Evolutionary conservation across 1,140 invertebrate species (phyloP), one percentile per base, ranked within the genome.

Genomic region (Epicauta chinensis): DNA sequence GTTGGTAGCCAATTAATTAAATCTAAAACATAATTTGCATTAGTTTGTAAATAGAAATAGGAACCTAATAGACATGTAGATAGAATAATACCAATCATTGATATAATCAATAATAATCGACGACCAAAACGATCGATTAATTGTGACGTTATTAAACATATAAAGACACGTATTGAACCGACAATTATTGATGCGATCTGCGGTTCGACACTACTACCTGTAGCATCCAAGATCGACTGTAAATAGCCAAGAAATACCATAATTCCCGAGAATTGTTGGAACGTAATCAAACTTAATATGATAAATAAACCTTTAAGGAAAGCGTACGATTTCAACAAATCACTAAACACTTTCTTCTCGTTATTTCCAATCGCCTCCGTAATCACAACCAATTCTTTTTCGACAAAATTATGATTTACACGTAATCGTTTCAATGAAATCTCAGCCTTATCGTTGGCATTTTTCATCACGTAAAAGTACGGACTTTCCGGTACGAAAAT

Each of bases 161-260:
- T 11, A 0, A 79, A 37, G 9, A 91, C 67, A 68, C 80, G 78
- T 0, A 89, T 82, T 11, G 73, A 62, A 9, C 87, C 90, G 49
- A 93, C 76, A 16, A 92, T 81, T 40, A 92, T 90, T 1, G 89
- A 81, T 0, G 16, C 81, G 61, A 12, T 73, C 68, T 2, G 80
- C 63, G 37, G 78, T 65, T 1, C 87, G 39, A 5, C 60, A 65
- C 50, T 1, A 75, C 66, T 78, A 0, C 80, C 78, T 7, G 85
- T 75, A 2, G 74, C 74, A 1, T 70, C 59, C 59, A 87, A 91
- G 62, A 88, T 91, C 0, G 72, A 74, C 34, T 83, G 78, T 52
- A 86, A 80, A 67, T 88, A 91, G 68, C 89, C 89, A 15, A 89
- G 75, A 1, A 93, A 82, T 2, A 84, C 84, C 65, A 88, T 90